Percentiles rank a stretch among this genome's conserved stretches.
Conservation (phyloP, 1,140 invertebrate genomes). For the Saxidomus purpurata region DNA sequence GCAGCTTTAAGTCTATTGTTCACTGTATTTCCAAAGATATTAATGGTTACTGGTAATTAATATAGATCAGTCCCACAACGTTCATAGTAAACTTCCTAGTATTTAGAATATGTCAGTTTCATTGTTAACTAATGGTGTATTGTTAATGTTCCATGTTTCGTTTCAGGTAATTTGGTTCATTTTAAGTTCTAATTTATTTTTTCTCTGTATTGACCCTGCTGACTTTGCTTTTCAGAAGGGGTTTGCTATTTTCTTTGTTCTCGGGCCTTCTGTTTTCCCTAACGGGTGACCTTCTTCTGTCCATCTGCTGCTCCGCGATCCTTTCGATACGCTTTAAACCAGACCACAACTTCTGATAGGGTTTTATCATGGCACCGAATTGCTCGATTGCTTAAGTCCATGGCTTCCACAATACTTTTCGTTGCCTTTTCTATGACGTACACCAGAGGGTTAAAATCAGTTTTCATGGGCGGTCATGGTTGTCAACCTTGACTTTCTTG, state of each 20-base stretch:
- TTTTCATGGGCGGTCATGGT: not conserved
- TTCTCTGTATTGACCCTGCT: not conserved
- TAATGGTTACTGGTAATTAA: too few species aligned
- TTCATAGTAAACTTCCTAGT: too few species aligned
- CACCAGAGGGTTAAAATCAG: not conserved
- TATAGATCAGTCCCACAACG: too few species aligned
- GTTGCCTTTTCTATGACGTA: not conserved
- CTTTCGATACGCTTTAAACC: not conserved
- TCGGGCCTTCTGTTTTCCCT: not conserved
- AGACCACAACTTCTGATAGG: not conserved
- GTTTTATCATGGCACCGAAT: not conserved
- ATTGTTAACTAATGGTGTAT: too few species aligned
- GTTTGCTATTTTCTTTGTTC: not conserved
- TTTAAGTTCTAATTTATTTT: too few species aligned
- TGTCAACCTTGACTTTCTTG: not conserved
- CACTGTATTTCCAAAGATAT: too few species aligned
- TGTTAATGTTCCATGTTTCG: too few species aligned
- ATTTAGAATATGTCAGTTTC: too few species aligned
- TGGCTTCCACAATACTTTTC: not conserved
- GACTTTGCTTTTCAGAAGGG: not conserved
- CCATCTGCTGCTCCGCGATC: not conserved
- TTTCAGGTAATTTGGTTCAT: too few species aligned
- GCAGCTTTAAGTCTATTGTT: too few species aligned
- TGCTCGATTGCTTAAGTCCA: not conserved
- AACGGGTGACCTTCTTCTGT: not conserved